Percentiles rank a stretch among this genome's conserved stretches.
These are phyloP conservation scores for Chelon labrosus DNA, from an alignment of 2,797 vertebrate species.

Conservation along the genomic window DNA sequence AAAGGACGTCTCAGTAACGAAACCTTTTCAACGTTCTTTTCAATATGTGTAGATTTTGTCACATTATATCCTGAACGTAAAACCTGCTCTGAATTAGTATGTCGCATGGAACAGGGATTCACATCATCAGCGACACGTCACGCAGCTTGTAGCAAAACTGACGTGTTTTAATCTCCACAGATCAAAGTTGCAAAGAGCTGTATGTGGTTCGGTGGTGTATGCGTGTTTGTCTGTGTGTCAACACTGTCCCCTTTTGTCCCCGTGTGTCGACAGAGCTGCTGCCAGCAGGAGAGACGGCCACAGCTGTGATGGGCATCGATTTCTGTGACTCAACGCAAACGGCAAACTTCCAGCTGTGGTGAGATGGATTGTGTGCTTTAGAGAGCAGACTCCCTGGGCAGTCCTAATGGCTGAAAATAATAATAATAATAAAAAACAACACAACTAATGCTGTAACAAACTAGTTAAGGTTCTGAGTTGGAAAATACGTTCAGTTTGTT, in stretches of 20 bases:
- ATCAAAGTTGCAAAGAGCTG: not conserved
- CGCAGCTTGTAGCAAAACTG: not conserved
- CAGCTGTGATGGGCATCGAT: constrained; percentile 94
- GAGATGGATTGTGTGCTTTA: constrained; percentile 53
- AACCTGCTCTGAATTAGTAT: not conserved
- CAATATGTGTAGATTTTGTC: not conserved
- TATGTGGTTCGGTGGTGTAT: not conserved
- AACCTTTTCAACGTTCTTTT: not conserved
- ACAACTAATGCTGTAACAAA: not conserved
- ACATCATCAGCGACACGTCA: not conserved
- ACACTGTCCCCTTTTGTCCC: not conserved
- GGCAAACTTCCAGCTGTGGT: constrained; percentile 99
- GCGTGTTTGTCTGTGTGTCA: not conserved
- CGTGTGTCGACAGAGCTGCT: constrained; percentile 85
- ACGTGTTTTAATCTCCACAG: not conserved
- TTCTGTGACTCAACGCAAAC: constrained; percentile 98
- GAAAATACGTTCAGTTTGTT: not conserved
- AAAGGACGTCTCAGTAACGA: no score
- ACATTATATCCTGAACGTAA: not conserved
- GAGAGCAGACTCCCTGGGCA: not conserved
- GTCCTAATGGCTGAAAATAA: not conserved
- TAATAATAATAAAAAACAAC: not conserved
- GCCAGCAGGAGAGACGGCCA: constrained; percentile 87
- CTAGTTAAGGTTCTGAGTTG: not conserved
- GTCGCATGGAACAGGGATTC: no score